Percentiles rank a stretch among this genome's conserved stretches.
These are phyloP conservation scores for Empis stercorea DNA, from an alignment of 2,888 invertebrate genomes.

Conservation along the genomic window DNA sequence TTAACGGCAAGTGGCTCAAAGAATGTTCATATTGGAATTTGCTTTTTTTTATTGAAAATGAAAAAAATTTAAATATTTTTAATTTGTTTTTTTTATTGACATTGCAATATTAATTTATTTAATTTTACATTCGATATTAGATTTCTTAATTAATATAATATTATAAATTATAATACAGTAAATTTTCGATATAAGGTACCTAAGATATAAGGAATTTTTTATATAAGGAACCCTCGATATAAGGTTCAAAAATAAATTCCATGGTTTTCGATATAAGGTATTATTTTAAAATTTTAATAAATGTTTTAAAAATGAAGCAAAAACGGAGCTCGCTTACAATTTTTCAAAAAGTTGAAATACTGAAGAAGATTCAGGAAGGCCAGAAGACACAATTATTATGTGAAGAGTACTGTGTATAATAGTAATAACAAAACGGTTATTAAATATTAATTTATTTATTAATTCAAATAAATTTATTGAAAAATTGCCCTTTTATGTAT, in stretches of 20 bases:
- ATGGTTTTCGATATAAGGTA: background rate
- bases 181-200: background rate
- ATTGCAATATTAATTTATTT: too few species aligned
- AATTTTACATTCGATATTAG: too few species aligned
- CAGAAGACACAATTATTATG: background rate
- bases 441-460: too few species aligned
- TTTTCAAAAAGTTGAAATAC: background rate
- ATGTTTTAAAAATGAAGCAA: background rate
- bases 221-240: background rate
- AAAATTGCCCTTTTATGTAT: too few species aligned
- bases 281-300: background rate
- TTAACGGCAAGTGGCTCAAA: too few species aligned
- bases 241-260: background rate
- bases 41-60: too few species aligned
- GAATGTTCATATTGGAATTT: too few species aligned
- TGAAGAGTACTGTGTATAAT: background rate
- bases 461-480: too few species aligned
- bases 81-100: too few species aligned
- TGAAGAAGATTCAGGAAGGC: background rate
- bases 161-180: background rate
- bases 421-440: background rate
- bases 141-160: too few species aligned
- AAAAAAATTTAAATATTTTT: too few species aligned
- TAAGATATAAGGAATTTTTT: background rate
- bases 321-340: background rate